Evolutionary conservation across 2,888 invertebrate genomes (phyloP), one percentile per base, ranked within the genome.

Genomic region (Callyntrura sp.): DNA sequence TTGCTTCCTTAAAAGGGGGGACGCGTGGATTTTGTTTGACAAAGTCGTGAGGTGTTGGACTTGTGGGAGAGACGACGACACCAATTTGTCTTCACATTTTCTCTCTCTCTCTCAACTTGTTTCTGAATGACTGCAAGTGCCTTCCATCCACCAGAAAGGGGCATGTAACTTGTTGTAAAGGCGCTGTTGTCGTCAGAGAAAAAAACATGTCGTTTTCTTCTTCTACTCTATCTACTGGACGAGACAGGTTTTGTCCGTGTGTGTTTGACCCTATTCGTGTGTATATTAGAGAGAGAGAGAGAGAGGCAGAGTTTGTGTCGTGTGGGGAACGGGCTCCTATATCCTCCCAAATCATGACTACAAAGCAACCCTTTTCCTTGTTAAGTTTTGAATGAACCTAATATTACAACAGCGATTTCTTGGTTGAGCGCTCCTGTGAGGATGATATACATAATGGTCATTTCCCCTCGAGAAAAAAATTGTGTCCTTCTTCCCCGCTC

Each of bases 61-160:
- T 17, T 73, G 23, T 11, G 43, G 12, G 43, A 20, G 88, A 25
- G 45, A 17, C 55, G 78, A 78, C 62, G 86, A 82, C 83, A 86
- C 17, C 68, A 90, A 90, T 90, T 86, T 90, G 90, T 90, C 86
- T 82, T 68, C 55, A 83, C 60, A 60, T 51, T 85, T 90, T 83
- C 70, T 45, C 78, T 17, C 23, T 62, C 28, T 62, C 6, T 48
- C 85, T 81, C 60, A n/a, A n/a, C n/a, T n/a, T n/a, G n/a, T n/a
- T 35, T 35, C 3, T 35, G 35, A 88, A 79, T 83, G 78, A 65
- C 8, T 73, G 17, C 5, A 55, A 55, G 17, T 65, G 14, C 65
- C 65, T 23, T 65, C 65, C 20, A 23, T 23, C 65, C 20, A 1
- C 65, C 25, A 65, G 65, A 28, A 70, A 68, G 1, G 43, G 51